Conservation (phyloP, 2,888 invertebrate species). For the Calameuta pallipes region DNA sequence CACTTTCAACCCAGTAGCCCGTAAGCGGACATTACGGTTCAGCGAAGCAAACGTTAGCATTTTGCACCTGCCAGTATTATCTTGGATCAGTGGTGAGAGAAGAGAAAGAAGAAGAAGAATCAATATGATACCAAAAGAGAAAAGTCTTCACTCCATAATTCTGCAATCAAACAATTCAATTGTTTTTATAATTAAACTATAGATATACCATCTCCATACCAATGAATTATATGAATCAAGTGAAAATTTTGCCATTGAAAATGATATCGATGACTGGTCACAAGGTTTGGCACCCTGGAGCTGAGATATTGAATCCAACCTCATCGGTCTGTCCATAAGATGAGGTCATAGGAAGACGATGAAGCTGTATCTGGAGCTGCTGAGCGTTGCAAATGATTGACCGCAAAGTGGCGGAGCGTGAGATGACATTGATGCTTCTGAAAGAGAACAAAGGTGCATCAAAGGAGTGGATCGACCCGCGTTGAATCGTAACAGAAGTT, state of each 20-base stretch:
- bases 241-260: neutral
- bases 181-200: neutral
- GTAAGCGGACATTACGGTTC: constrained; percentile 48
- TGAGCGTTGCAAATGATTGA: constrained; percentile 24
- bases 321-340: too few relatives aligned
- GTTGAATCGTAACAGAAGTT: constrained; percentile 39
- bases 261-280: neutral
- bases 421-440: constrained; percentile 31
- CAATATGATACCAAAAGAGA: neutral
- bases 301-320: neutral
- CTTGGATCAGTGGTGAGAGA: neutral
- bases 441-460: constrained; percentile 18
- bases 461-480: constrained; percentile 35
- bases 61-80: neutral
- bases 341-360: neutral
- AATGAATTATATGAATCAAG: neutral
- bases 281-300: neutral
- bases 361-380: neutral
- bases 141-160: neutral
- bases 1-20: constrained; percentile 51
- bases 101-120: neutral
- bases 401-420: constrained; percentile 41
- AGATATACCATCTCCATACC: neutral
- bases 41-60: constrained; percentile 5
- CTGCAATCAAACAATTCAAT: neutral